These are phyloP conservation scores for Origma solitaria DNA, from an alignment of 2,113 vertebrate species.

Conservation along the genomic window DNA sequence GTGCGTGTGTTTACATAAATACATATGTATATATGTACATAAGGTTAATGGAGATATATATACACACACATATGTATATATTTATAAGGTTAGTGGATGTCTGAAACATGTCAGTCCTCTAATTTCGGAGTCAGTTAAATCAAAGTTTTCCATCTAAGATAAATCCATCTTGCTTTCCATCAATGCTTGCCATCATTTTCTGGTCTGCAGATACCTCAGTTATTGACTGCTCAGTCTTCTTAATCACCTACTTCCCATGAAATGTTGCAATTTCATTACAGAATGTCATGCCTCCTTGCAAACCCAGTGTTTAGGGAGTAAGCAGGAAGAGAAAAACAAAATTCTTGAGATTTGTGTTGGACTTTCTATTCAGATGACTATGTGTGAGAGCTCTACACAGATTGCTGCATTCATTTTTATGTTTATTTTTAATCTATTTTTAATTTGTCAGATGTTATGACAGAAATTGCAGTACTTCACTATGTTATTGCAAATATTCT, in stretches of 20 bases:
- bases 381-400: background rate
- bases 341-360: background rate
- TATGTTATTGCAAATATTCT: background rate
- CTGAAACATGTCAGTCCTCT: background rate
- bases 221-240: background rate
- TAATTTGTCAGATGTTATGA: conserved; percentile 27
- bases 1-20: background rate
- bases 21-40: too few relatives aligned
- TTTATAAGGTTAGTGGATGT: background rate
- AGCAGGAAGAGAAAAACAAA: background rate
- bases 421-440: conserved; percentile 20
- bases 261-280: background rate
- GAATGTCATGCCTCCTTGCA: background rate
- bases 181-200: background rate
- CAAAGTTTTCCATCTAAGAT: background rate
- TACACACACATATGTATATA: background rate
- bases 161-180: too few relatives aligned
- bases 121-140: background rate
- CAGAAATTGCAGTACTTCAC: conserved; percentile 34
- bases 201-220: background rate
- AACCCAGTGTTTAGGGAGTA: background rate
- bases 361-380: background rate
- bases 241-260: background rate
- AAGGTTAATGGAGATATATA: background rate
- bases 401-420: conserved; percentile 5